A percentile compares a stretch with the other conserved stretches of the same genome.
Conservation (phyloP, 2,888 invertebrate genomes). For the Spilosoma lubricipeda region DNA sequence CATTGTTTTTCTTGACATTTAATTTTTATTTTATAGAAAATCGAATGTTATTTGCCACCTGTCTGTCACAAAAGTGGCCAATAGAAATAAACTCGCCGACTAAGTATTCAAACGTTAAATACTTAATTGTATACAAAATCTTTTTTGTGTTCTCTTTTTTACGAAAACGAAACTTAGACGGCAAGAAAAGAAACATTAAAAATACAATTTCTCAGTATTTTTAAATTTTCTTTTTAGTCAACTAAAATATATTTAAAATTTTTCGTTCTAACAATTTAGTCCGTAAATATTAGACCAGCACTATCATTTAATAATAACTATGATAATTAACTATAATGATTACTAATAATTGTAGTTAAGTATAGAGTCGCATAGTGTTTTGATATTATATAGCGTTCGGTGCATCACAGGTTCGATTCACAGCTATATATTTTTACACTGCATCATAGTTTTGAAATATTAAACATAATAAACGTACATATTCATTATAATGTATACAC, state of each 20-base stretch:
- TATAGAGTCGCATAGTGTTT: conserved; percentile 53
- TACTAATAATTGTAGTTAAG: conserved; percentile 41
- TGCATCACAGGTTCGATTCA: conserved; percentile 38
- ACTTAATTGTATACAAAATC: neutral
- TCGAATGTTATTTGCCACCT: conserved; percentile 10
- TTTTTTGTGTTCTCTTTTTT: neutral
- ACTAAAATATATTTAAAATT: neutral
- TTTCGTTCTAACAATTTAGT: neutral
- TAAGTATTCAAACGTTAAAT: neutral
- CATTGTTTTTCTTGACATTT: too few species aligned
- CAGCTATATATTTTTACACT: conserved; percentile 54
- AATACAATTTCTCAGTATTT: neutral
- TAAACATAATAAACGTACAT: conserved; percentile 13
- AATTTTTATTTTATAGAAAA: neutral
- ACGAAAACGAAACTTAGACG: neutral
- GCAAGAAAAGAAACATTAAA: neutral
- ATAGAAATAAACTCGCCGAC: neutral
- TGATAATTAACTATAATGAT: conserved; percentile 27
- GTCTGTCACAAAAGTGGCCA: neutral
- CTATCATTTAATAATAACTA: conserved; percentile 21
- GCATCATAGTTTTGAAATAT: conserved; percentile 34
- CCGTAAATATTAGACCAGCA: neutral
- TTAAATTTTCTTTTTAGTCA: neutral
- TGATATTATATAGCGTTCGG: conserved; percentile 45
- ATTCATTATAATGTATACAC: conserved; percentile 19